Percentiles rank a stretch among this genome's conserved stretches.
Evolutionary conservation across 2,113 vertebrate species (phyloP).

Genomic region (Leptocoma aspasia): DNA sequence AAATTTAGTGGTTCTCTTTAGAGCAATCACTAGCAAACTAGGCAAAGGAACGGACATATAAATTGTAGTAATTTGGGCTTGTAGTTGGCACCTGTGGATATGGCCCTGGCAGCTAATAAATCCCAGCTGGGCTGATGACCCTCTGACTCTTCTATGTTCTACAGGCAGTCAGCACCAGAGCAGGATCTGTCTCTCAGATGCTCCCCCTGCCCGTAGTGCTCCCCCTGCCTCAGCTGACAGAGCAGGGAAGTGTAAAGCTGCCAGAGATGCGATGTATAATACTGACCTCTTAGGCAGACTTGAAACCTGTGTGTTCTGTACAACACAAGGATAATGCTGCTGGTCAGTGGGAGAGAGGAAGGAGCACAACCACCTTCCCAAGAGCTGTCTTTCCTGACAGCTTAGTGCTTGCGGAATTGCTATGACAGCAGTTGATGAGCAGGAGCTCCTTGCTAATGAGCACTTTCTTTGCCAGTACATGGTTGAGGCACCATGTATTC

Average conservation of each 20-base stretch:
- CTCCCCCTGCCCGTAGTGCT: neutral
- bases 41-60: neutral
- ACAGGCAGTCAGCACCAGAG: neutral
- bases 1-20: neutral
- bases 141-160: neutral
- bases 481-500: accelerated
- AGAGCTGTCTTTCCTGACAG: neutral
- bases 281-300: neutral
- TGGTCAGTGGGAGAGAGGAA: neutral
- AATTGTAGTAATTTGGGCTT: neutral
- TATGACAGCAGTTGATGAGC: neutral
- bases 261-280: neutral
- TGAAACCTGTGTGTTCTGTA: neutral
- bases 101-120: neutral
- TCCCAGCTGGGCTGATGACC: neutral
- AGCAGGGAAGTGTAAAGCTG: neutral
- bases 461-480: accelerated
- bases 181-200: neutral
- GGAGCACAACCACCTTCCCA: neutral
- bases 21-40: neutral
- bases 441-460: neutral
- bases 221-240: neutral
- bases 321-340: neutral
- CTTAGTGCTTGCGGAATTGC: neutral
- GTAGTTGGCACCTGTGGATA: neutral